Base-by-base conservation (phyloP, 2,888 invertebrate genomes). In the Cyclophora punctaria region DNA sequence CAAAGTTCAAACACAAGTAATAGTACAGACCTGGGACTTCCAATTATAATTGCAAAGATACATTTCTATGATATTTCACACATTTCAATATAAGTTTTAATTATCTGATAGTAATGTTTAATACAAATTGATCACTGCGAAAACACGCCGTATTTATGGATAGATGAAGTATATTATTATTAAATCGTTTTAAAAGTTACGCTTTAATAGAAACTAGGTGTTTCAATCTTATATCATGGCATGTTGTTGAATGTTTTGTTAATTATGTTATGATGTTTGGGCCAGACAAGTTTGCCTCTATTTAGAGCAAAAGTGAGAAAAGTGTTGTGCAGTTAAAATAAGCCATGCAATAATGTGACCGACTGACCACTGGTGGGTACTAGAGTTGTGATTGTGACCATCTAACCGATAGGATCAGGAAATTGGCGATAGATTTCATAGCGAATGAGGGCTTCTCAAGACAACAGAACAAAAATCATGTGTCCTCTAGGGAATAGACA, bases 21-120 rank as follows among this genome's bases (percentile, higher is more conserved):
- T 59, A 59, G 60, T 59, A 63, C 66, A 63, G 61, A 75, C 70
- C 67, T 62, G 69, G 63, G 72, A 79, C 80, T 80, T 80, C 78
- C 79, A 78, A 67, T 69, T 48, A 58, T 63, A 56, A 57, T 70
- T 71, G 71, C 75, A 73, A 20, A 20, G 20, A 74, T 73, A 72
- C 57, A 63, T 69, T 73, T 67, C 69, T 71, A 69, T 67, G 64
- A 64, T 71, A 68, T 67, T 64, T 71, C 69, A 69, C 69, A 63
- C 55, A 67, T 62, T 71, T 69, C 64, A 69, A 64, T 70, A 73
- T 20, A 20, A 20, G 63, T 67, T 68, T 72, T 73, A 49, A 51
- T 34, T 53, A 20, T 20, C 20, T 20, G 41, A 49, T 42, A 53
- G 53, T 52, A 52, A 56, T 53, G 50, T 57, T 47, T 48, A 51